A percentile compares a stretch with the other conserved stretches of the same genome.
Evolutionary conservation across 2,888 invertebrate species (phyloP).

Genomic region (Candidula unifasciata): DNA sequence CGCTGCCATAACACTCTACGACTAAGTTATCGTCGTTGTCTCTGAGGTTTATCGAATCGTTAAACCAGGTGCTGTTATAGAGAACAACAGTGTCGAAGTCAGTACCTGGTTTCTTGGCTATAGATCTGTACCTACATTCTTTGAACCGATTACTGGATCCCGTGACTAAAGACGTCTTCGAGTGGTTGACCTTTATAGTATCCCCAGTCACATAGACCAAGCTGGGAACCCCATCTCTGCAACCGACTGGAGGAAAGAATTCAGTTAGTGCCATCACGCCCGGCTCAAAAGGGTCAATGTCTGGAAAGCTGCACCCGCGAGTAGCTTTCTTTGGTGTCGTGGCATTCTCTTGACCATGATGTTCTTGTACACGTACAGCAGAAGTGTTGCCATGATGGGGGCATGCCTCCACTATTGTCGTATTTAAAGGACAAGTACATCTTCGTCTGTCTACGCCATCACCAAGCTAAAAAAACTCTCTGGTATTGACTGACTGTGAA

Average conservation of each 20-base stretch:
- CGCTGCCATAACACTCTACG: slow-evolving; percentile 34
- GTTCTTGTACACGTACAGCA: background rate
- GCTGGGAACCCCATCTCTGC: background rate
- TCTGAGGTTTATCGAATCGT: slow-evolving; percentile 5
- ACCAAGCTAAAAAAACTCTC: background rate
- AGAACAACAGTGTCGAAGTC: background rate
- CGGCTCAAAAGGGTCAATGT: slow-evolving; percentile 35
- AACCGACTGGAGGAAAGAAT: slow-evolving; percentile 2
- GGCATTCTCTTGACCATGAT: too few species aligned
- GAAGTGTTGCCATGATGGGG: background rate
- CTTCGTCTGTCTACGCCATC: background rate
- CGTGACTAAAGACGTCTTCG: background rate
- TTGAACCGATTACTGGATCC: background rate
- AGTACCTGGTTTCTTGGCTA: background rate
- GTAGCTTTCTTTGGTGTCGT: background rate
- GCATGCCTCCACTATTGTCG: background rate
- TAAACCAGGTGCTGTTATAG: background rate
- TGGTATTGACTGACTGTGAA: background rate
- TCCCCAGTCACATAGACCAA: slow-evolving; percentile 27
- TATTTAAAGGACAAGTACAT: background rate
- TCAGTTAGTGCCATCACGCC: background rate
- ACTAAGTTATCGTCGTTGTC: slow-evolving; percentile 16
- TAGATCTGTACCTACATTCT: slow-evolving; percentile 22
- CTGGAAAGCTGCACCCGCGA: slow-evolving; percentile 11
- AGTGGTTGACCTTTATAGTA: background rate